Evolutionary conservation across 1,140 invertebrate species (phyloP), one percentile per base, ranked within the genome.

Genomic region (Caerostris extrusa): DNA sequence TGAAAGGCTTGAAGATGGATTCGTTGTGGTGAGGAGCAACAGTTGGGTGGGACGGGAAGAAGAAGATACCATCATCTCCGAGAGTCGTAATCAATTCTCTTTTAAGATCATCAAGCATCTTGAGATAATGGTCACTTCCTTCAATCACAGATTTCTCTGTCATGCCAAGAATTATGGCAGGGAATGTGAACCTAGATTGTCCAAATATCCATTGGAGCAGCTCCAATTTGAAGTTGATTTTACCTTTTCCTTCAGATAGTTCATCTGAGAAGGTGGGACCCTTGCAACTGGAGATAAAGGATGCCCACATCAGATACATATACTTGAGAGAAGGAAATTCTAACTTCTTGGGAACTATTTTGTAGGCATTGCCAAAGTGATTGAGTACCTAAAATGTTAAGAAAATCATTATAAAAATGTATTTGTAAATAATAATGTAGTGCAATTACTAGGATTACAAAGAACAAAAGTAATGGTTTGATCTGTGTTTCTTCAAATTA

Each of bases 1-100:
- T 99, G 95, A 97, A 98, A 3, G 98, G 97, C 90, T 98, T 97
- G 3, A 98, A 96, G 94, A 98, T 97, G 55, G 98, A 97, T 81
- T 98, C 97, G 95, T 98, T 97, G 96, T 99, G 98, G 95, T 98
- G 98, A 6, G 97, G 97, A 1, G 98, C 98, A 34, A 97, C 96
- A 50, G 96, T 97, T 1, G 98, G 98, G 94, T 97, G 97, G 3
- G 98, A 97, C 56, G 98, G 98, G 96, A 98, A 99, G 64, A 99
- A 95, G 2, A 99, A 96, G 7, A 99, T 97, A 0, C 98, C 98
- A 96, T 98, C 97, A 3, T 95, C 94, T 14, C 86, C 95, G 57
- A 94, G 60, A 8, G n/a, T 97, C n/a, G 93, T 57, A n/a, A 94
- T 50, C 10, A 95, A 34, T 56, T 94, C 71, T 61, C 64, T 56